Conservation (phyloP, 2,797 vertebrate genomes). For the Cynodonichthys magdalenae region DNA sequence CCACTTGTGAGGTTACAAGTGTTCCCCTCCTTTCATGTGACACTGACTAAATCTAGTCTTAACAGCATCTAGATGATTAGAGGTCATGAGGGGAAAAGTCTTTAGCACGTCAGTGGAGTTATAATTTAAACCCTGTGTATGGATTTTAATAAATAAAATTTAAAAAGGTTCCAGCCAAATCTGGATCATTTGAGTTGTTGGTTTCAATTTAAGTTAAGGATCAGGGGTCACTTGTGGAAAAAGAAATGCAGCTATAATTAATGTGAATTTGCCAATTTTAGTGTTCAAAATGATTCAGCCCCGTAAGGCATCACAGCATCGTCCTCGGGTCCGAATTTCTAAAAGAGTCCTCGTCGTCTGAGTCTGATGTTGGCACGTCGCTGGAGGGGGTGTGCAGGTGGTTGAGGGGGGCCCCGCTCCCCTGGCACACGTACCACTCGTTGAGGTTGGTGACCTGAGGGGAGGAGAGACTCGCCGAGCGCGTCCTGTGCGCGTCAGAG, state of each 20-base stretch:
- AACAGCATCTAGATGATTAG: slow-evolving; percentile 55
- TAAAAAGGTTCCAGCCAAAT: slow-evolving; percentile 1
- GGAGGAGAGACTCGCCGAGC: slow-evolving; percentile 88
- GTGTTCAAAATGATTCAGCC: slow-evolving; percentile 21
- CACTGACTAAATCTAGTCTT: slow-evolving; percentile 63
- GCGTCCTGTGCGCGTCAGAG: slow-evolving; percentile 84
- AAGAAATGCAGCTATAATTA: slow-evolving; percentile 29
- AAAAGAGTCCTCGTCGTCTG: slow-evolving; percentile 91
- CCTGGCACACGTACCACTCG: slow-evolving; percentile 99
- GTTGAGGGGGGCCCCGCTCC: slow-evolving; percentile 84
- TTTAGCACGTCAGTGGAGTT: slow-evolving; percentile 55
- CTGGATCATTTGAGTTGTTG: slow-evolving; percentile 1
- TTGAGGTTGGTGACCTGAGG: slow-evolving; percentile 98
- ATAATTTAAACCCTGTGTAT: slow-evolving; percentile 46
- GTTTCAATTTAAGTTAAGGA: slow-evolving; percentile 27
- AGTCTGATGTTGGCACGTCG: slow-evolving; percentile 88
- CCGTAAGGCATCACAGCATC: slow-evolving; percentile 84
- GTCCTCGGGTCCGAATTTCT: slow-evolving; percentile 90
- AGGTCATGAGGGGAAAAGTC: slow-evolving; percentile 49
- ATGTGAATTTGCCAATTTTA: slow-evolving; percentile 12
- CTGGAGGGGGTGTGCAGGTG: slow-evolving; percentile 92
- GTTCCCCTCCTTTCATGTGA: slow-evolving; percentile 38
- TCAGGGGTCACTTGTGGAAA: slow-evolving; percentile 48
- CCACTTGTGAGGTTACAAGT: slow-evolving; percentile 18
- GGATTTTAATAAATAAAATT: slow-evolving; percentile 8